A percentile compares a stretch with the other conserved stretches of the same genome.
Evolutionary conservation across 2,797 vertebrate species (phyloP).

Genomic region (Sebastolobus altivelis): DNA sequence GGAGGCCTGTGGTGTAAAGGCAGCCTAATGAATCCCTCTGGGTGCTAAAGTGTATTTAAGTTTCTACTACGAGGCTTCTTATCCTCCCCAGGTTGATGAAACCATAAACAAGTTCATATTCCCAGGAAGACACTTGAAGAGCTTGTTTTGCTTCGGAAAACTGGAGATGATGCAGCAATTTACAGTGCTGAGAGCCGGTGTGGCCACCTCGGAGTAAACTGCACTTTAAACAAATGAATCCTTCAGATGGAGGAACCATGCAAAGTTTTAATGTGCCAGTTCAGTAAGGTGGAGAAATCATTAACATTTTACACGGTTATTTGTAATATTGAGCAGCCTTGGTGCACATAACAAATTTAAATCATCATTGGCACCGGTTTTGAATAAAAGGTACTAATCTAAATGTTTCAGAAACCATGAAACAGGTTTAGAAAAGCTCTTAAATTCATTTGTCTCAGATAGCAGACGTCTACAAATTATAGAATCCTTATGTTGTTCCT

Average conservation of each 20-base stretch:
- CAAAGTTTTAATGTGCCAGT: background rate
- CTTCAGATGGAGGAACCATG: background rate
- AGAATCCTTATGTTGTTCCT: conserved; percentile 7
- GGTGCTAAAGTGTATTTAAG: background rate
- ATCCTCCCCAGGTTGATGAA: conserved; percentile 3
- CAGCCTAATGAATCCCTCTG: background rate
- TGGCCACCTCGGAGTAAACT: background rate
- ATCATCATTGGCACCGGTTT: background rate
- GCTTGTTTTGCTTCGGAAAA: conserved; percentile 4
- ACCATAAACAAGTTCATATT: background rate
- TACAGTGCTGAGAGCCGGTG: background rate
- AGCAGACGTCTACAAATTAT: background rate
- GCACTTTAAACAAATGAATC: background rate
- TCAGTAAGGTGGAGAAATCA: background rate
- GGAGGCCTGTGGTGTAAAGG: background rate
- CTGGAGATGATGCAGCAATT: background rate
- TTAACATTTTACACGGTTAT: background rate
- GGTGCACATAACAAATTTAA: conserved; percentile 4
- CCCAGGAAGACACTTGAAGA: background rate
- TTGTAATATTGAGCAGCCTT: background rate
- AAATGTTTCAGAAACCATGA: conserved; percentile 27
- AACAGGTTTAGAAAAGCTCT: conserved; percentile 2
- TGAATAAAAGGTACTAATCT: background rate
- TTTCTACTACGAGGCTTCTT: background rate
- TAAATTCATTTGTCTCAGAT: conserved; percentile 21